Base-by-base conservation (phyloP, 2,113 vertebrate species). In the Pelobates fuscus region DNA sequence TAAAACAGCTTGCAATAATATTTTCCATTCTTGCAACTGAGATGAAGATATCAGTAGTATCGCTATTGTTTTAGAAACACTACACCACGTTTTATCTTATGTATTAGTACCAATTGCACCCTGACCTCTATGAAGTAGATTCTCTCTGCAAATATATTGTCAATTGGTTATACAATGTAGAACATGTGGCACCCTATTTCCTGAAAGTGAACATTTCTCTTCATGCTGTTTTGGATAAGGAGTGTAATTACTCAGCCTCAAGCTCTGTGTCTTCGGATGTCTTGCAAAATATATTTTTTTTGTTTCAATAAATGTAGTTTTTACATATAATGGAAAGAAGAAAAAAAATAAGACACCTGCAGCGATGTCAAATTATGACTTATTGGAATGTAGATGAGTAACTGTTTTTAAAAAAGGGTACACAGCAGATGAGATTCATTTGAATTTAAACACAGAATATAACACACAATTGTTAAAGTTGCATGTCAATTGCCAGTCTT, bases 301-400 rank as follows among this genome's bases (percentile, higher is more conserved):
- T 20, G 61, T 73, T 72, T 63, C 32, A 37, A 37, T 37, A 43
- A 77, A 68, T 26, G 77, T 71, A 37, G 67, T 75, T 80, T 79
- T 79, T 70, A 37, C 20, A 67, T 66, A 52, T 18, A 44, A 26
- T 41, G 10, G 75, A 80, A 80, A 26, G 77, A 78, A 60, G 67
- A 79, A 70, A 79, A 75, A 79, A 75, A 79, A 63, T 69, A 41
- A 0, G 3, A 74, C 73, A 44, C 81, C 76, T 62, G 54, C 78
- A 67, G 10, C 79, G 58, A 78, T 67, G 69, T 63, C 81, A 80
- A 78, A 66, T 86, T 77, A 72, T 25, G 63, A 54, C 78, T 78
- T 76, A 69, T 83, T 80, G 79, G 64, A 14, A 57, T 11, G 12
- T 41, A 62, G 32, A 32, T 67, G 67, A 0, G 0, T 70, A 74